Base-by-base conservation (phyloP, 2,888 invertebrate species). In the Xanthia togata region DNA sequence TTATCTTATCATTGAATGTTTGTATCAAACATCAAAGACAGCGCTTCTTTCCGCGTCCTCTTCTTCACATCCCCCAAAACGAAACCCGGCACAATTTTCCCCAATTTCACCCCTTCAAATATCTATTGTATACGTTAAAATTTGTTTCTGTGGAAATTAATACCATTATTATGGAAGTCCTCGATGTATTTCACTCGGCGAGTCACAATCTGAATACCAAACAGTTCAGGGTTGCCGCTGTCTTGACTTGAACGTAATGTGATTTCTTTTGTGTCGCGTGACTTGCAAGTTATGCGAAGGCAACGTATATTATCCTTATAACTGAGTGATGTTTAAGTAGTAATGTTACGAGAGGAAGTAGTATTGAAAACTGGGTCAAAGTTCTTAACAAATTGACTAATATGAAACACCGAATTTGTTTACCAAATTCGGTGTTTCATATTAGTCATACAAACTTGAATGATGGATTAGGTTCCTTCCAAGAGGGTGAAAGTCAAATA, bases 241-340 rank as follows among this genome's bases (percentile, higher is more conserved):
- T 82, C 74, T 84, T 84, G 78, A 79, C 77, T 82, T 84, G 76
- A 72, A 82, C 79, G 74, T 81, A 79, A 79, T 76, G 73, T 88
- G 73, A 85, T 74, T 85, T 78, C 76, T 77, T 76, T 69, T 53
- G 47, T 59, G 73, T 85, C 72, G 83, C 87, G 87, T 88, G 89
- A 85, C 88, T 82, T 64, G 72, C 76, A 53, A 72, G 76, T 69
- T 78, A 72, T 79, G 76, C 50, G 77, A 87, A 85, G 82, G 81
- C 68, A 76, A 76, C 68, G 31, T 77, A 14, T 73, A 73, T 85
- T 87, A 87, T 83, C 81, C 85, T 83, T 72, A 38, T 74, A 78
- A 59, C 73, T 63, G 60, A 47, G 44, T 44, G 63, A 70, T 64
- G 57, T 82, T 79, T 69, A 69, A 41, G 65, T 71, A 12, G 35